Evolutionary conservation across 2,888 invertebrate species (phyloP).

Genomic region (Acrobasis consociella): DNA sequence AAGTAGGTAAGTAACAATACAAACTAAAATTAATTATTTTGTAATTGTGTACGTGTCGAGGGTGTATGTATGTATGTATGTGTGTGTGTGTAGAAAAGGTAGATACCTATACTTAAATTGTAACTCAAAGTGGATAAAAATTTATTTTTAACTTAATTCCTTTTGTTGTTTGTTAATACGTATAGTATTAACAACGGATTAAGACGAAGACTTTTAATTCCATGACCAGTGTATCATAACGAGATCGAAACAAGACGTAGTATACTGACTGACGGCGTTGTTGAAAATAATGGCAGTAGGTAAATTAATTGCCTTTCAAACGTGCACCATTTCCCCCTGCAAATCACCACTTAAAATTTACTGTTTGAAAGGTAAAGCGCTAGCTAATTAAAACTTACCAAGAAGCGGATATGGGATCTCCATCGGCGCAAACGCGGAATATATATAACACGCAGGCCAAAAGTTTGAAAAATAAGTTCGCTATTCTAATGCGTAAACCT

Average conservation of each 20-base stretch:
- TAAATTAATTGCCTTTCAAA: not conserved
- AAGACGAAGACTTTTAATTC: no score
- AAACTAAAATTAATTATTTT: no score
- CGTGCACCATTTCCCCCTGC: not conserved
- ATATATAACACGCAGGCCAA: constrained; percentile 98
- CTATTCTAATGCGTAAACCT: constrained; percentile 99
- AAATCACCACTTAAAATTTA: constrained; percentile 8
- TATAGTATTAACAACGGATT: no score
- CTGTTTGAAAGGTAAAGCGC: constrained; percentile 8
- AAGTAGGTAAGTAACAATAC: no score
- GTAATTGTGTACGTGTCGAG: no score
- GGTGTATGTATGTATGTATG: no score
- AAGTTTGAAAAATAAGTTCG: constrained; percentile 98
- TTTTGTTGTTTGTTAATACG: no score
- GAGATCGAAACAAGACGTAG: not conserved
- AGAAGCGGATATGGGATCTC: constrained; percentile 92
- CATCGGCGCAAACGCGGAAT: constrained; percentile 94
- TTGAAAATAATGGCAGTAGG: not conserved
- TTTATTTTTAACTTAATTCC: no score
- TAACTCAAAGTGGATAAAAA: no score
- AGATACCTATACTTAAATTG: no score
- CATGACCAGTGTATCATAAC: no score
- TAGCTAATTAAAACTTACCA: constrained; percentile 86
- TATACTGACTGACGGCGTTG: not conserved
- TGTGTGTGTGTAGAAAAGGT: no score